Evolutionary conservation across 2,113 vertebrate species (phyloP), one percentile per base, ranked within the genome.

Genomic region (Chionodraco myersi): DNA sequence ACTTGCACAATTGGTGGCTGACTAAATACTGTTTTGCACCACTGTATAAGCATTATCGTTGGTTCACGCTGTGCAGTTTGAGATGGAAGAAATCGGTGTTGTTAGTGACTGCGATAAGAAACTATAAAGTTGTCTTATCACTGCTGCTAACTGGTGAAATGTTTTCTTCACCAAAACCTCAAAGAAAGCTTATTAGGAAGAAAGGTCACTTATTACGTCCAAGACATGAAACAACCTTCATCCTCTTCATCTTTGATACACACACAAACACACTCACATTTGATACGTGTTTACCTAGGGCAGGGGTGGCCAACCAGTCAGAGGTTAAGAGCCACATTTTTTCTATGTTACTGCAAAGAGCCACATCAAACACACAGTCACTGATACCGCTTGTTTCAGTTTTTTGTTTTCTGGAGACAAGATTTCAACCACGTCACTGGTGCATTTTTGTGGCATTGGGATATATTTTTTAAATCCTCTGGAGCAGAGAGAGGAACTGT

Each of bases 271-370:
- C 41, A 47, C 51, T 60, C 13, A 45, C 41, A 58, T 15, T 63
- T 71, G 36, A 68, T 87, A 56, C 16, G 16, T 82, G 78, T 86
- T 86, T 87, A 71, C 34, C 11, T 5, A 15, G 15, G 26, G 23
- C 23, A 15, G 15, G 26, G 23, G n/a, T n/a, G n/a, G n/a, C n/a
- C n/a, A n/a, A n/a, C n/a, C n/a, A n/a, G n/a, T n/a, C n/a, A n/a
- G n/a, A n/a, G n/a, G n/a, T n/a, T n/a, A n/a, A n/a, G n/a, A n/a
- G n/a, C n/a, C n/a, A n/a, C n/a, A n/a, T n/a, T n/a, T n/a, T n/a
- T n/a, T n/a, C n/a, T n/a, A n/a, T n/a, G n/a, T n/a, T n/a, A n/a
- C n/a, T n/a, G n/a, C n/a, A n/a, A n/a, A n/a, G n/a, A n/a, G n/a
- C n/a, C n/a, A n/a, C n/a, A n/a, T n/a, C n/a, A n/a, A n/a, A n/a